Conservation (phyloP, 2,888 invertebrate species). For the Trachelus tabidus region DNA sequence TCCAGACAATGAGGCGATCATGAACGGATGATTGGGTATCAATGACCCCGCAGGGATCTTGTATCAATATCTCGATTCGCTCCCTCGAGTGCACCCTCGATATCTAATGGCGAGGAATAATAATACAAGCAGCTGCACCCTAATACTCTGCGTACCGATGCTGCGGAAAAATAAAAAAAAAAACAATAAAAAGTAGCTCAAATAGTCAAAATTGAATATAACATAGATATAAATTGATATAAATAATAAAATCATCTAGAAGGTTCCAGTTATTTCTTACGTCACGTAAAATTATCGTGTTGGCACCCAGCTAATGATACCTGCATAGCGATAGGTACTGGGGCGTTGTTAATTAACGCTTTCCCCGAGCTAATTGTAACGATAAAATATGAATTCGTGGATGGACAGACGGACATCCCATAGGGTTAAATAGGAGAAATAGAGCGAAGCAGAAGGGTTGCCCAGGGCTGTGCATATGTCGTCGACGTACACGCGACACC, state of each 20-base stretch:
- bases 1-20: constrained; percentile 49
- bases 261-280: constrained; percentile 12
- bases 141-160: background rate
- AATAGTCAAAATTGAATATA: background rate
- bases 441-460: constrained; percentile 20
- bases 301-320: background rate
- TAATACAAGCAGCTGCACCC: constrained; percentile 11
- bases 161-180: background rate
- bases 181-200: constrained; percentile 1
- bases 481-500: constrained; percentile 29
- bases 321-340: background rate
- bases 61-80: constrained; percentile 39
- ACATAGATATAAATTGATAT: background rate
- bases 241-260: constrained; percentile 6
- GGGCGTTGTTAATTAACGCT: background rate
- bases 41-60: constrained; percentile 55
- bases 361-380: background rate
- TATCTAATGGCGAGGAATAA: constrained; percentile 41
- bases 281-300: constrained; percentile 9
- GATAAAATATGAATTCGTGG: background rate
- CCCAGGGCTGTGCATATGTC: constrained; percentile 32
- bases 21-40: constrained; percentile 63
- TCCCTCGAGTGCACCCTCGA: constrained; percentile 47
- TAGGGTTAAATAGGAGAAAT: background rate
- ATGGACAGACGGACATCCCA: constrained; percentile 4